phyloP scores from a whole-genome alignment of 1,140 invertebrate genomes.

The Mactra quadrangularis region DNA sequence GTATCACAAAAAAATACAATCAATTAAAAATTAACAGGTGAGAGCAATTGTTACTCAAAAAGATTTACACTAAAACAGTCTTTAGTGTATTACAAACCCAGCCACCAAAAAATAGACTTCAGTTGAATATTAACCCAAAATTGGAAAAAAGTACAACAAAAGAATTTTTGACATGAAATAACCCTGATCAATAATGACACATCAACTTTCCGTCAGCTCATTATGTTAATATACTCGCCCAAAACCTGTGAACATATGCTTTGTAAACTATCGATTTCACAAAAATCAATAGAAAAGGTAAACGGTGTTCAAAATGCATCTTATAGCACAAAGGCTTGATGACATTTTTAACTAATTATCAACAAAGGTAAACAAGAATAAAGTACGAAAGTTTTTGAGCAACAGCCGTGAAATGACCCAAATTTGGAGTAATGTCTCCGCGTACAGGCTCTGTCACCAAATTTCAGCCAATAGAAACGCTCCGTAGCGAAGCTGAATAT shows the following conservation, averaged over 20 bases:
- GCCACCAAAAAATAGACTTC: too few relatives aligned
- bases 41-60: too few relatives aligned
- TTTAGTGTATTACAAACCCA: too few relatives aligned
- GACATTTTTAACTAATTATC: background rate
- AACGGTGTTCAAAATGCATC: background rate
- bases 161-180: too few relatives aligned
- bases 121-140: too few relatives aligned
- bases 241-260: conserved; percentile 45
- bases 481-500: conserved; percentile 13
- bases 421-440: conserved; percentile 14
- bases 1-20: too few relatives aligned
- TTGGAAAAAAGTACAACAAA: too few relatives aligned
- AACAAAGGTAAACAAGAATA: conserved; percentile 10
- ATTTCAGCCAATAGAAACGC: conserved; percentile 39
- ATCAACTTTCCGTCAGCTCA: background rate
- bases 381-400: background rate
- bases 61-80: too few relatives aligned
- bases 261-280: conserved; percentile 36
- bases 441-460: conserved; percentile 25
- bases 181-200: too few relatives aligned
- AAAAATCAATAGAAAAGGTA: conserved; percentile 51
- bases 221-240: conserved; percentile 31
- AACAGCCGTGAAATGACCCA: conserved; percentile 13
- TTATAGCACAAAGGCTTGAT: background rate
- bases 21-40: too few relatives aligned